Base-by-base conservation (phyloP, 1,140 invertebrate species). In the Tetragnatha versicolor region DNA sequence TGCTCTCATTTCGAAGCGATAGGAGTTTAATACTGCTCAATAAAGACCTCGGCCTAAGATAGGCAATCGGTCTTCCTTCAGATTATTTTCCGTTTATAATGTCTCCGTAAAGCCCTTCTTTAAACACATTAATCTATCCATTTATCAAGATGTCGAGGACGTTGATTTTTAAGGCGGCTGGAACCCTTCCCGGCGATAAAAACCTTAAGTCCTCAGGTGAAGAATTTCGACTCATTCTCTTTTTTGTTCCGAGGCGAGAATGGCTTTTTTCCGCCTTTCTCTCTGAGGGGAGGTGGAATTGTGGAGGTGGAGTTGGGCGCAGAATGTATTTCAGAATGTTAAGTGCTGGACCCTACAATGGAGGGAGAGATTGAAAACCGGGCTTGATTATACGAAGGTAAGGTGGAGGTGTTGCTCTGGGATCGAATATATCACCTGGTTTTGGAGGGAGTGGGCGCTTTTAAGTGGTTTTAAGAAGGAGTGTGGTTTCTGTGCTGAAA, bases 41-140 rank as follows among this genome's bases (percentile, higher is more conserved):
- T 77, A 77, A 77, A 77, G 73, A 77, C 61, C 49, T 77, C 58
- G 31, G 33, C 20, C 73, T 77, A 77, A 77, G 73, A 77, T 65
- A 66, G 61, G 61, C 37, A 55, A 77, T 77, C 73, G 61, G 73
- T 77, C 73, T 77, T 77, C 73, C 73, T 77, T 77, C 61, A 77
- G 73, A 77, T 77, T 77, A 77, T 77, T 77, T 77, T 77, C 73
- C 73, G 73, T 77, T 77, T 77, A 77, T 65, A 77, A 77, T 77
- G 73, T 77, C 73, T 49, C 42, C 45, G 73, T 66, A 77, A 77
- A 77, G 58, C 73, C 73, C 73, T 77, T 77, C 61, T 77, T 77
- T 77, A 77, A 77, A 77, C 73, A 77, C 73, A 77, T 77, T 77
- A 77, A 77, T 77, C 73, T 77, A 49, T 47, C 49, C 73, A 77